These are phyloP conservation scores for Terrapene triunguis DNA, from an alignment of 2,113 vertebrate species.

Conservation along the genomic window DNA sequence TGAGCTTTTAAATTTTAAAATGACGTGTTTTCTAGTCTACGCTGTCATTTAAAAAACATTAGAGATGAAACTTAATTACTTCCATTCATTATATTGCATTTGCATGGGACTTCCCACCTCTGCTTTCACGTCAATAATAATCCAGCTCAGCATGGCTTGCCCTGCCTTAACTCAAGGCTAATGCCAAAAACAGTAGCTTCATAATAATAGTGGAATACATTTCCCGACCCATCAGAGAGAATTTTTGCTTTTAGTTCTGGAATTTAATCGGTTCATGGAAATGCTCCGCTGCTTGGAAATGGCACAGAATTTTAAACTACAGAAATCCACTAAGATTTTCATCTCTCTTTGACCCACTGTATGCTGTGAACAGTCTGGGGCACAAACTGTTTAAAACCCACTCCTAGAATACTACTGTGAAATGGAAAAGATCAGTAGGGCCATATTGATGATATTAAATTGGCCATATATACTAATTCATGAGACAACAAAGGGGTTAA, in stretches of 20 bases:
- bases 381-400: neutral
- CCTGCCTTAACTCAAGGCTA: conserved; percentile 24
- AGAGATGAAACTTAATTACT: conserved; percentile 56
- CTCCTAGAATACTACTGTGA: fast-evolving
- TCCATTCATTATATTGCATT: neutral
- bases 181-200: neutral
- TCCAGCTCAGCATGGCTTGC: neutral
- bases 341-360: neutral
- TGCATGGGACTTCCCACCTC: conserved; percentile 28
- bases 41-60: neutral
- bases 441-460: neutral
- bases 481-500: neutral
- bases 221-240: neutral
- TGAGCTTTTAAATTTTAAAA: conserved; percentile 13
- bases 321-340: neutral
- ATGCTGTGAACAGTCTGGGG: fast-evolving
- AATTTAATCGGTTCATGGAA: conserved; percentile 19
- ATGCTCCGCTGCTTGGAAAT: neutral
- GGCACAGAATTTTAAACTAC: neutral
- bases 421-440: neutral
- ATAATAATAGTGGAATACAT: neutral
- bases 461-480: fast-evolving
- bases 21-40: conserved; percentile 59
- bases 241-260: conserved; percentile 19
- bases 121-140: neutral